A percentile compares a stretch with the other conserved stretches of the same genome.
These are phyloP conservation scores for Datnioides undecimradiatus DNA, from an alignment of 2,113 vertebrate genomes.

Conservation along the genomic window DNA sequence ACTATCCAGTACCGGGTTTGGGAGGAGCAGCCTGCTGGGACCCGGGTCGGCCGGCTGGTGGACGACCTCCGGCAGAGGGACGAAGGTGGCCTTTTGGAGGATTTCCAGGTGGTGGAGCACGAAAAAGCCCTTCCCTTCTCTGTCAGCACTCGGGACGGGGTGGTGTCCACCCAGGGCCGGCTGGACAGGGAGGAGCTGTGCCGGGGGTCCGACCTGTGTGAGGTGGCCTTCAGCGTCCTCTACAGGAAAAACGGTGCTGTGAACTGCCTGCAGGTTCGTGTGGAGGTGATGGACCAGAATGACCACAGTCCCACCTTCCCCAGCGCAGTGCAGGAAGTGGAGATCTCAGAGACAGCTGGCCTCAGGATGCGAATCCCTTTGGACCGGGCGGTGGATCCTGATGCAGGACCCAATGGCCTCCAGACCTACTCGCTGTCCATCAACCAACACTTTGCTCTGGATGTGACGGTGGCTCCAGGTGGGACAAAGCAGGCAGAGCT, in stretches of 20 bases:
- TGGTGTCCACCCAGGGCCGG: constrained; percentile 85
- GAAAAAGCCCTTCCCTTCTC: constrained; percentile 83
- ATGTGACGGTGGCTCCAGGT: constrained; percentile 84
- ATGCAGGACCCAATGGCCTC: constrained; percentile 86
- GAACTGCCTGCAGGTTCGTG: constrained; percentile 86
- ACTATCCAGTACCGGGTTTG: constrained; percentile 85
- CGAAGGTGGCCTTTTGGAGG: constrained; percentile 69
- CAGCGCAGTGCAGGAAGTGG: constrained; percentile 87
- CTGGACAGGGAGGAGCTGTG: constrained; percentile 93
- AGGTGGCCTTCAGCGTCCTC: constrained; percentile 90
- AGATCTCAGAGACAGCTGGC: constrained; percentile 91
- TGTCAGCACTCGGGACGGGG: constrained; percentile 83
- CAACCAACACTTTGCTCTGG: constrained; percentile 90
- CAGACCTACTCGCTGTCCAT: constrained; percentile 90
- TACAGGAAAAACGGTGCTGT: constrained; percentile 79
- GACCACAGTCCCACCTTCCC: constrained; percentile 91
- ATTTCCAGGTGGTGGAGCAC: constrained; percentile 90
- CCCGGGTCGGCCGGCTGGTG: constrained; percentile 85
- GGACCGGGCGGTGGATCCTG: constrained; percentile 89
- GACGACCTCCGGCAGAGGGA: constrained; percentile 85
- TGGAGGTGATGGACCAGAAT: constrained; percentile 93
- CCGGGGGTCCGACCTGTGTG: constrained; percentile 86
- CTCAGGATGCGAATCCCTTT: constrained; percentile 89
- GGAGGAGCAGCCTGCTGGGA: constrained; percentile 90
- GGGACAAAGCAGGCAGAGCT: constrained; percentile 88